Conservation (phyloP, 2,888 invertebrate species). For the Hypselothyrea guttata region DNA sequence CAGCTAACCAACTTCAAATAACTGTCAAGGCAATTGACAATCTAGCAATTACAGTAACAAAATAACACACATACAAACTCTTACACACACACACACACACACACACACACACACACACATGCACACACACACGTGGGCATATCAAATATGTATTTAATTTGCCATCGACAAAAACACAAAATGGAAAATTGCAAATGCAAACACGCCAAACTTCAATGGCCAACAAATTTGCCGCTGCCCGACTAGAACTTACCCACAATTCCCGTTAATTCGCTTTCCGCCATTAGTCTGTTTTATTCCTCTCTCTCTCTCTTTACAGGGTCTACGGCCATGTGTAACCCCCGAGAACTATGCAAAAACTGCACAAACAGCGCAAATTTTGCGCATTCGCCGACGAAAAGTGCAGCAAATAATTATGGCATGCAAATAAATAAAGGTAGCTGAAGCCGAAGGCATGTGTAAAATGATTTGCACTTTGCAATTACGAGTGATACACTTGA, state of each 20-base stretch:
- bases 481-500: slow-evolving; percentile 58
- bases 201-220: not conserved
- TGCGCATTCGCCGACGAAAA: slow-evolving; percentile 22
- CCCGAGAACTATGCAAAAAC: slow-evolving; percentile 37
- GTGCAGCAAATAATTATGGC: slow-evolving; percentile 30
- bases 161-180: slow-evolving; percentile 36
- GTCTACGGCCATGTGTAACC: slow-evolving; percentile 30
- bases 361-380: slow-evolving; percentile 37
- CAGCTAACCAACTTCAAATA: slow-evolving; percentile 24
- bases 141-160: slow-evolving; percentile 52
- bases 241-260: too few relatives aligned
- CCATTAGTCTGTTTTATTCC: too few relatives aligned
- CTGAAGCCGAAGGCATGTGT: slow-evolving; percentile 26
- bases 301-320: too few relatives aligned
- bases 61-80: slow-evolving; percentile 1
- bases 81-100: not conserved
- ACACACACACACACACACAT: slow-evolving; percentile 4
- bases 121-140: slow-evolving; percentile 15
- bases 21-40: slow-evolving; percentile 46
- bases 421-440: slow-evolving; percentile 23
- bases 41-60: slow-evolving; percentile 19
- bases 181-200: slow-evolving; percentile 19
- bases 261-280: too few relatives aligned
- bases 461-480: slow-evolving; percentile 61
- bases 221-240: not conserved